Evolutionary conservation across 2,888 invertebrate genomes (phyloP).

Genomic region (Amiota minor): DNA sequence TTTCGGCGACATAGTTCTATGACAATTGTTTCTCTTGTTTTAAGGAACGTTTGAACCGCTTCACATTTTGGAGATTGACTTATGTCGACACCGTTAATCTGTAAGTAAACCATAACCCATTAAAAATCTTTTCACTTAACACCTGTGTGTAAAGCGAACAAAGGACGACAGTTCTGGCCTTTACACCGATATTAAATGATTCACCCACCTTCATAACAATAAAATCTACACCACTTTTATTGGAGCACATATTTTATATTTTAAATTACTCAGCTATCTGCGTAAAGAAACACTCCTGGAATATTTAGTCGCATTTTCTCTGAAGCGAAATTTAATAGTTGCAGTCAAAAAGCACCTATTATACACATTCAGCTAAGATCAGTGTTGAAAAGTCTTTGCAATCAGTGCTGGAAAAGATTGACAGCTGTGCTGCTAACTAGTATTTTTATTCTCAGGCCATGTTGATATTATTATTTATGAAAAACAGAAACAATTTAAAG

Average conservation of each 20-base stretch:
- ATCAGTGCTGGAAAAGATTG: no score
- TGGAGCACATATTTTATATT: conserved; percentile 18
- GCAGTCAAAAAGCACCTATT: no score
- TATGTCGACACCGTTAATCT: conserved; percentile 79
- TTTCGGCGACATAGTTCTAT: conserved; percentile 76
- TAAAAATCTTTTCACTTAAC: background rate
- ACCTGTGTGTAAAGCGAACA: background rate
- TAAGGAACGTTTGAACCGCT: conserved; percentile 77
- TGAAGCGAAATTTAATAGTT: no score
- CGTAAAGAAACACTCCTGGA: no score
- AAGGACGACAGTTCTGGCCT: background rate
- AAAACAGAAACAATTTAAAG: no score
- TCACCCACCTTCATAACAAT: conserved; percentile 19
- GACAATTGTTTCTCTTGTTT: conserved; percentile 77
- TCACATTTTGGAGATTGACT: conserved; percentile 78
- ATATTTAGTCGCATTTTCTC: no score
- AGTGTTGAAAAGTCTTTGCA: no score
- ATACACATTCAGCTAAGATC: no score
- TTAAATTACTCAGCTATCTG: no score
- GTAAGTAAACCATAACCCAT: conserved; percentile 50
- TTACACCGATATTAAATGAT: background rate
- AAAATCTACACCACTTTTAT: conserved; percentile 16
- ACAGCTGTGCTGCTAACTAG: no score
- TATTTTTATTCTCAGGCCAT: no score
- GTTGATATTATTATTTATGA: no score